Percentiles rank a stretch among this genome's conserved stretches.
phyloP scores from a whole-genome alignment of 1,140 invertebrate species.

The Hesperophylax magnus region DNA sequence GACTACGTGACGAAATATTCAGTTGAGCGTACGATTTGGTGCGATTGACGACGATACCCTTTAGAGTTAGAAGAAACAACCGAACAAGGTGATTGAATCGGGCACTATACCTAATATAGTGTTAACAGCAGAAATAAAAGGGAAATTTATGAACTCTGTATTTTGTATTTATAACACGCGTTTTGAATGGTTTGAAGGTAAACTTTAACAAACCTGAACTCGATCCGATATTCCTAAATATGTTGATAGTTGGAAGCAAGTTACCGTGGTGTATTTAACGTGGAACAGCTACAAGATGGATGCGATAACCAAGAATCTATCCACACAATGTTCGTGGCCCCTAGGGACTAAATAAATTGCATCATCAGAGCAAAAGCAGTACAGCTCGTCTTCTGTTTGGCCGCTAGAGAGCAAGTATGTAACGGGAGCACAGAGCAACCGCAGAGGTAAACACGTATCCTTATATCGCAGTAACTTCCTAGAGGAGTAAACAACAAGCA shows the following conservation, averaged over 20 bases:
- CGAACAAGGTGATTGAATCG: neutral
- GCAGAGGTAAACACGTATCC: conserved; percentile 32
- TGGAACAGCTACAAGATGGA: neutral
- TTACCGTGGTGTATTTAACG: neutral
- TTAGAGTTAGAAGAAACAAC: neutral
- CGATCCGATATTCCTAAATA: neutral
- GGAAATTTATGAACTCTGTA: neutral
- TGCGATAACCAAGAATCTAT: neutral
- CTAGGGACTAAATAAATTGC: conserved; percentile 12
- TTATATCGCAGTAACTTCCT: conserved; percentile 14
- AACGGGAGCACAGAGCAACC: conserved; percentile 24
- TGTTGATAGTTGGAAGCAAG: neutral
- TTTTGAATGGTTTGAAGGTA: neutral
- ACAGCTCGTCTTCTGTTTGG: neutral
- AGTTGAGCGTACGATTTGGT: conserved; percentile 9
- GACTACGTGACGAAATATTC: conserved; percentile 13
- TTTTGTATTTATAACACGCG: neutral
- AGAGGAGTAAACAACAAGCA: conserved; percentile 26
- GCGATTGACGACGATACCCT: neutral
- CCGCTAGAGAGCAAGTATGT: neutral
- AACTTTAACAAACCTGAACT: neutral
- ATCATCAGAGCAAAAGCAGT: neutral
- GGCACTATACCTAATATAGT: neutral
- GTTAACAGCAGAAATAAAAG: neutral
- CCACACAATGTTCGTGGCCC: neutral